These are phyloP conservation scores for Ceratina calcarata DNA, from an alignment of 1,140 invertebrate genomes.

Conservation along the genomic window DNA sequence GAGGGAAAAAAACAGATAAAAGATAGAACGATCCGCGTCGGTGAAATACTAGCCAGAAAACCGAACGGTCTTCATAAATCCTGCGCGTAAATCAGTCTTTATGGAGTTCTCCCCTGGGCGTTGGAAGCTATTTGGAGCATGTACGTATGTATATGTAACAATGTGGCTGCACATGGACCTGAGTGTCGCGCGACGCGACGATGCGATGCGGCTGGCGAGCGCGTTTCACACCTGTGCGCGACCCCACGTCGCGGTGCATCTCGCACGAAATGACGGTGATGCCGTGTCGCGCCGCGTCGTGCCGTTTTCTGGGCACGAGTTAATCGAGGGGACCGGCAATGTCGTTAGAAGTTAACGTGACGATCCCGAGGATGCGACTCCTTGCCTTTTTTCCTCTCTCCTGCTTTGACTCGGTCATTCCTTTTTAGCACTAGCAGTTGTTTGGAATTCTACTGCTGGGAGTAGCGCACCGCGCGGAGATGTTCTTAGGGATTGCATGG, in stretches of 20 bases:
- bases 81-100: conserved; percentile 77
- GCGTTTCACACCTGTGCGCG: conserved; percentile 38
- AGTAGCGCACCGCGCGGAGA: neutral
- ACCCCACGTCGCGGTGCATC: neutral
- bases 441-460: conserved; percentile 1
- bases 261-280: neutral
- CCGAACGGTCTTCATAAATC: conserved; percentile 78
- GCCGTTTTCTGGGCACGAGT: neutral
- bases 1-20: neutral
- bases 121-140: conserved; percentile 69
- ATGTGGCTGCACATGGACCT: conserved; percentile 20
- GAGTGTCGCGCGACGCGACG: conserved; percentile 17
- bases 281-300: neutral
- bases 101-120: conserved; percentile 70
- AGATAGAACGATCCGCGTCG: conserved; percentile 49
- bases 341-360: conserved; percentile 12
- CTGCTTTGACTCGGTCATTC: no score
- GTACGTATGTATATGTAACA: conserved; percentile 45
- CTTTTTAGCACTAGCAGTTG: neutral
- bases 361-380: neutral
- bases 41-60: conserved; percentile 76
- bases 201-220: neutral
- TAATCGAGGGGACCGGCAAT: conserved; percentile 7
- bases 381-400: neutral
- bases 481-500: neutral